These are phyloP conservation scores for Corydoras maculifer DNA, from an alignment of 2,113 vertebrate genomes.

Conservation along the genomic window DNA sequence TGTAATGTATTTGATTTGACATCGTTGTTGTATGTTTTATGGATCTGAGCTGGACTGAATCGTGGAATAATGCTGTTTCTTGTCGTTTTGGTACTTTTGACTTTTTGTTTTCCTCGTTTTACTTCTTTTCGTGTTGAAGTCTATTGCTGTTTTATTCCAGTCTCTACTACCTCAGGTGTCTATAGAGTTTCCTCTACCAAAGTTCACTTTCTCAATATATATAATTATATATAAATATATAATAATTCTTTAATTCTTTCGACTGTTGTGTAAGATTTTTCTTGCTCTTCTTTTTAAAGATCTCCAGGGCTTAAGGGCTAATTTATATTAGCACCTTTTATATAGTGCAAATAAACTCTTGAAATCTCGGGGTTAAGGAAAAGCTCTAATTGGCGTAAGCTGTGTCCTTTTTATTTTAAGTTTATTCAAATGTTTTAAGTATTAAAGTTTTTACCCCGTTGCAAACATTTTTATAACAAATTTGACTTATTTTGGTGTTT, in stretches of 20 bases:
- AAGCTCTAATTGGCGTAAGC: constrained; percentile 71
- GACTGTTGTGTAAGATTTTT: constrained; percentile 69
- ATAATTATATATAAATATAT: constrained; percentile 38
- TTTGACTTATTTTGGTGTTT: constrained; percentile 83
- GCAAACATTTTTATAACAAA: constrained; percentile 87
- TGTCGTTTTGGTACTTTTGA: constrained; percentile 80
- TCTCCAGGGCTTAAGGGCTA: constrained; percentile 87
- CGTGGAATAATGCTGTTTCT: constrained; percentile 76
- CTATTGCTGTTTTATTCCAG: constrained; percentile 86
- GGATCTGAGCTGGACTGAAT: constrained; percentile 90
- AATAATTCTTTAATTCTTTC: constrained; percentile 60
- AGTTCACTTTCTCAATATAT: constrained; percentile 76
- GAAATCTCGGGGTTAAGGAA: constrained; percentile 80
- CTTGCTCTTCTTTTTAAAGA: constrained; percentile 73
- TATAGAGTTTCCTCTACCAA: constrained; percentile 91
- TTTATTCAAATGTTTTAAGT: constrained; percentile 86
- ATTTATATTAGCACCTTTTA: constrained; percentile 80
- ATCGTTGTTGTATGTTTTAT: constrained; percentile 77
- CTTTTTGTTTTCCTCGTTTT: constrained; percentile 60
- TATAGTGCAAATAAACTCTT: constrained; percentile 81
- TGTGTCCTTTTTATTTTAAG: constrained; percentile 84
- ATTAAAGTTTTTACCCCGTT: constrained; percentile 84
- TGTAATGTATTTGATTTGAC: constrained; percentile 69
- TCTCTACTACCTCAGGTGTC: constrained; percentile 94
- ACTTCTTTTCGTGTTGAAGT: constrained; percentile 86